Conservation (phyloP, 2,888 invertebrate genomes). For the Philaethria dido region DNA sequence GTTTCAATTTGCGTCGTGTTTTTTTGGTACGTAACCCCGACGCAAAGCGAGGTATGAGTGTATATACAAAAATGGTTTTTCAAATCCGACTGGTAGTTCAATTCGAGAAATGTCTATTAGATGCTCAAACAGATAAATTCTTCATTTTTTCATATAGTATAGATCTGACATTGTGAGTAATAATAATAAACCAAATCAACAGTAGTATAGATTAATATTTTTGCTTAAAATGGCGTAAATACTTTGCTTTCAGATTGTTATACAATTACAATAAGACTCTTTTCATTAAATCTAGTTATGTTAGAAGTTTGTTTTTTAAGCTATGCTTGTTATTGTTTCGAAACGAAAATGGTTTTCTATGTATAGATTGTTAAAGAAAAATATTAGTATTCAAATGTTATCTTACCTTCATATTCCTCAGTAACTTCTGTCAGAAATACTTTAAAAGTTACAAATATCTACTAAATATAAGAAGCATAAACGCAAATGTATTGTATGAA, state of each 20-base stretch:
- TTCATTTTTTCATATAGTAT: too few relatives aligned
- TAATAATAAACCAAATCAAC: too few relatives aligned
- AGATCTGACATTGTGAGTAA: too few relatives aligned
- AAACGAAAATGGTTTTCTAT: background rate
- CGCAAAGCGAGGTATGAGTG: too few relatives aligned
- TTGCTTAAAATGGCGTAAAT: background rate
- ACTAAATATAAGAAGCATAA: constrained; percentile 37
- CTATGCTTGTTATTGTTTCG: constrained; percentile 1
- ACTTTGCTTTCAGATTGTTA: background rate
- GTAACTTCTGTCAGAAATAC: constrained; percentile 38
- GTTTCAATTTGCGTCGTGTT: too few relatives aligned
- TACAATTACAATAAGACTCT: too few relatives aligned
- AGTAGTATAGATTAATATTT: background rate
- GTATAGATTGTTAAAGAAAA: background rate
- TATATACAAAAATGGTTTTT: too few relatives aligned
- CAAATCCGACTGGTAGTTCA: too few relatives aligned
- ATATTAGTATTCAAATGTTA: constrained; percentile 8
- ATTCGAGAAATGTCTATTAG: too few relatives aligned
- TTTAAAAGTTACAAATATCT: constrained; percentile 38
- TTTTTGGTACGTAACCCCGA: too few relatives aligned
- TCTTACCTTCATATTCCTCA: constrained; percentile 38
- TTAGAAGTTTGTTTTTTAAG: background rate
- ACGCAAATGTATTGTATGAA: constrained; percentile 35
- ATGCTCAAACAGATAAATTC: too few relatives aligned
- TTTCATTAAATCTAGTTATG: background rate